A percentile compares a stretch with the other conserved stretches of the same genome.
Evolutionary conservation across 1,140 invertebrate genomes (phyloP).

Genomic region (Atta cephalotes): DNA sequence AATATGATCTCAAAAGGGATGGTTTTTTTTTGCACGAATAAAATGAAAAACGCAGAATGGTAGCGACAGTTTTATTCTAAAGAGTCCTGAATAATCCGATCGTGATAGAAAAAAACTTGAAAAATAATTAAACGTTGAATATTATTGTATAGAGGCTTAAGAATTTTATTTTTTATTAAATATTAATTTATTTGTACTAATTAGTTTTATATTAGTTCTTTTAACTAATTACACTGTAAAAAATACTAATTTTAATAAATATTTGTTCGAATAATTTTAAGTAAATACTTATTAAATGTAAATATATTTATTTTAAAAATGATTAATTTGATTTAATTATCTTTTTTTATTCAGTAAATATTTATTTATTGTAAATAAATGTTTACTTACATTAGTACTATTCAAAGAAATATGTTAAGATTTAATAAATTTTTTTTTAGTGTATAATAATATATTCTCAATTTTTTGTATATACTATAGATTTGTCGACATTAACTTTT

Average conservation of each 20-base stretch:
- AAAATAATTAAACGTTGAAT: constrained; percentile 8
- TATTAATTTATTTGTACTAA: not conserved
- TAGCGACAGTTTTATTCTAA: not conserved
- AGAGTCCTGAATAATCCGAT: not conserved
- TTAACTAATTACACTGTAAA: not conserved
- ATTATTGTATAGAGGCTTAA: not conserved
- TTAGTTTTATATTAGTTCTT: not conserved
- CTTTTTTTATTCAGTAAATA: too few relatives aligned
- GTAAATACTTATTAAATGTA: too few relatives aligned
- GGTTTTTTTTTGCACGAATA: not conserved
- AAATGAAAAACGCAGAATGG: constrained; percentile 2
- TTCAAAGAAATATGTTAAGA: too few relatives aligned
- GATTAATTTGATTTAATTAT: too few relatives aligned
- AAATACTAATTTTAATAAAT: too few relatives aligned
- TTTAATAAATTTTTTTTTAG: too few relatives aligned
- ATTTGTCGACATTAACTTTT: not conserved
- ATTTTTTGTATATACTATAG: not conserved
- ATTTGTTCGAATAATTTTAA: too few relatives aligned
- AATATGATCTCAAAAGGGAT: constrained; percentile 11
- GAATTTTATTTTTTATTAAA: not conserved
- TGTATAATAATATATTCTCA: not conserved
- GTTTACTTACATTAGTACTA: too few relatives aligned
- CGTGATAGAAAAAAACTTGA: not conserved
- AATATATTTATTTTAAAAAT: too few relatives aligned
- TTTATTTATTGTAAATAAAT: too few relatives aligned